Percentiles rank a stretch among this genome's conserved stretches.
Conservation (phyloP, 2,113 vertebrate species). For the Galeopterus variegatus region DNA sequence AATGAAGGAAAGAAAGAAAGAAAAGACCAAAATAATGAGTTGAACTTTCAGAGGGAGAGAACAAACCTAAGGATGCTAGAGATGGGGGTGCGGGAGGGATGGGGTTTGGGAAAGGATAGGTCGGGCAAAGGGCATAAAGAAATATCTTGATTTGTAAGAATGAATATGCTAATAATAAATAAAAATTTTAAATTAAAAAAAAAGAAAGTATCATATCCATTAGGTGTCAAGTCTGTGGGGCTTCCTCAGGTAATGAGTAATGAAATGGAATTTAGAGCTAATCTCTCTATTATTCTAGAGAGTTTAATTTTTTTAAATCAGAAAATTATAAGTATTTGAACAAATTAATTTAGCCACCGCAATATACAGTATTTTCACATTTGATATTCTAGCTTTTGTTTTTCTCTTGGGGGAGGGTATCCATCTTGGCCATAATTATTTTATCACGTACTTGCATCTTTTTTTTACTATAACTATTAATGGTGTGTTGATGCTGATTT, state of each 20-base stretch:
- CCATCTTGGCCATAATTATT: not conserved
- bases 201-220: not conserved
- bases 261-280: constrained; percentile 4
- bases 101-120: too few species aligned
- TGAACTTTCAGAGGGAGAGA: too few species aligned
- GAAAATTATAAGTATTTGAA: not conserved
- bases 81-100: too few species aligned
- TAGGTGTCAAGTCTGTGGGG: not conserved
- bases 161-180: too few species aligned
- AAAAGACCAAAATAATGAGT: too few species aligned
- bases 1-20: too few species aligned
- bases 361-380: not conserved
- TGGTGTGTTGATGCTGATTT: not conserved
- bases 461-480: not conserved
- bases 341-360: not conserved
- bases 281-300: constrained; percentile 6
- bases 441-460: not conserved
- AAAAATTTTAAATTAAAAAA: too few species aligned
- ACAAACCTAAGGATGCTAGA: too few species aligned
- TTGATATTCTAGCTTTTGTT: not conserved
- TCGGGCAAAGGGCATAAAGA: too few species aligned
- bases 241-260: not conserved
- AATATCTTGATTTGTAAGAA: too few species aligned
- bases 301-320: constrained; percentile 31
- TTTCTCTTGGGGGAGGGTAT: not conserved